Base-by-base conservation (phyloP, 1,140 invertebrate genomes). In the Pachyrhynchus sulphureomaculatus region DNA sequence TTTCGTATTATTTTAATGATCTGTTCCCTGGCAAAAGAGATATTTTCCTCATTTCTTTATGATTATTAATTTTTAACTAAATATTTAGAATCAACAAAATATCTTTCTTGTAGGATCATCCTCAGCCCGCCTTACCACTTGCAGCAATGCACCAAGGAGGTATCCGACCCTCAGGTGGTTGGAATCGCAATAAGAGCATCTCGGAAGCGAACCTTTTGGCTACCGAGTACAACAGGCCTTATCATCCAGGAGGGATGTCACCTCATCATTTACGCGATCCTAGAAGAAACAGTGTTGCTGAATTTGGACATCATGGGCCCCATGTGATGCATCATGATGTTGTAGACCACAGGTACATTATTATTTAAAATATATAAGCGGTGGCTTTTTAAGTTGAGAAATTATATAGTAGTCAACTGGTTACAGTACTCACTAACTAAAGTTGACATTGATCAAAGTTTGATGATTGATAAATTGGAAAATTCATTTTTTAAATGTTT, bases 181-280 rank as follows among this genome's bases (percentile, higher is more conserved):
- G 84, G 78, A 82, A 82, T 10, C 74, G 84, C 37, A 75, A 87
- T 66, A 83, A 86, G 61, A 86, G 84, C 42, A 80, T 82, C 15
- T 91, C 88, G 60, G 90, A 92, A 73, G 89, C 89, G 13, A 91
- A 92, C 76, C 79, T 92, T 1, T 73, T 91, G 8, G 82, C 85
- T 2, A 75, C 78, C 2, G 85, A 86, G 24, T 74, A 77, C 51
- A 68, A 67, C 10, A 56, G 68, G 57, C 53, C 62, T 8, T 69
- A 67, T 20, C 64, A 73, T 18, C 62, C 63, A 12, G 42, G 34
- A 13, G 29, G 34, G 4, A 47, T 37, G 10, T 63, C 62, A 1
- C 69, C 76, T 1, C 72, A 78, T 52, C 75, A 74, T 6, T 72
- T 75, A 73, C 75, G 76, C 34, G 75, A 76, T 29, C 82, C 83